Evolutionary conservation across 2,888 invertebrate genomes (phyloP), one percentile per base, ranked within the genome.

Genomic region (Bembecia ichneumoniformis): DNA sequence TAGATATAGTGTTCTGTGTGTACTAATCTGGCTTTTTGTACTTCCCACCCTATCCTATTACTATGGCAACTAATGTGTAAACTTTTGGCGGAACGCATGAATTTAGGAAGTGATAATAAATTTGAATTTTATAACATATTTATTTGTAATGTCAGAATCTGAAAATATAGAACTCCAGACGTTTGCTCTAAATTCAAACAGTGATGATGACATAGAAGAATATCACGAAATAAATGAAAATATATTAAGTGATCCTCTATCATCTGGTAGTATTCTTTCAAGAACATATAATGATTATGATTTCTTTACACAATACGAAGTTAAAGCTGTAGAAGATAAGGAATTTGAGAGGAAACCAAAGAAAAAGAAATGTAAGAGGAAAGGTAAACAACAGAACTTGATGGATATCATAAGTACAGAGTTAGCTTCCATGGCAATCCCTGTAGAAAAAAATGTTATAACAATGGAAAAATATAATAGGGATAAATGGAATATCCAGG

Each of bases 361-460:
- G 52, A 74, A 72, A 62, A 81, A 77, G 57, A 74, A 68, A 55
- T 43, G 20, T 4, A 77, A 69, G 50, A 72, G 67, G 52, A 78
- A 68, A 56, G 60, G 60, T 2, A 69, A 58, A 46, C 14, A 64
- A 0, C 49, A 63, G 1, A 75, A 66, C 59, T 55, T 83, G 51
- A 75, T 82, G 73, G 81, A 86, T 50, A 62, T 81, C 7, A 73
- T 87, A 35, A 71, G 61, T 55, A 63, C 71, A 1, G 80, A 84
- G 55, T 57, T 84, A 17, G 74, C 71, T 1, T 62, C 70, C 3
- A 57, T 59, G 3, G 57, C 60, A 34, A 50, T 64, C 10, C 74
- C 77, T 9, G 56, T 82, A 20, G 56, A 63, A 4, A 62, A 71
- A 49, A 82, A 77, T 58, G 58, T 75, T 35, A 63, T 82, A 20